Conservation (phyloP, 1,140 invertebrate species). For the Caenorhabditis remanei region DNA sequence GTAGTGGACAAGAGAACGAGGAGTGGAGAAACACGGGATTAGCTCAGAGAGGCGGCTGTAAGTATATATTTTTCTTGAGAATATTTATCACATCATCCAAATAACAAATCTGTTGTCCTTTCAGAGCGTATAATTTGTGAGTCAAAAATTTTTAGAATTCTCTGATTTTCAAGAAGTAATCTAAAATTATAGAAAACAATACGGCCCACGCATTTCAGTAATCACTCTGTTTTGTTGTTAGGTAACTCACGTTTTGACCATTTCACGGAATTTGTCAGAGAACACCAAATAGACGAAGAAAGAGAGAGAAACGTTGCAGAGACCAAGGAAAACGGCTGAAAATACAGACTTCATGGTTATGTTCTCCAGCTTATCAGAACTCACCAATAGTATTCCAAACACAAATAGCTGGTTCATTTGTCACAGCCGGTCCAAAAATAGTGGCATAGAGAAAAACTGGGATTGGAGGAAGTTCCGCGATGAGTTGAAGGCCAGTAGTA, state of each 20-base stretch:
- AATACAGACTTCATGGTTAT: not conserved
- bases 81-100: too few relatives aligned
- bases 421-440: conserved; percentile 66
- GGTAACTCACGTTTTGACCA: conserved; percentile 54
- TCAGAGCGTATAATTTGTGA: too few relatives aligned
- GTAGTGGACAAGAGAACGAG: conserved; percentile 1
- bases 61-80: not conserved
- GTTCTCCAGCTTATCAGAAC: not conserved
- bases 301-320: conserved; percentile 74
- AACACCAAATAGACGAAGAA: conserved; percentile 76
- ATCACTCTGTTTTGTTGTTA: not conserved
- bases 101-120: too few relatives aligned
- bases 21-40: conserved; percentile 1
- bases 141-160: too few relatives aligned
- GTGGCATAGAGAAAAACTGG: conserved; percentile 71
- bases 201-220: not conserved
- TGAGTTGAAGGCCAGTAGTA: conserved; percentile 69
- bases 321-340: conserved; percentile 68
- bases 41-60: conserved; percentile 21
- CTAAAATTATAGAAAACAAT: not conserved
- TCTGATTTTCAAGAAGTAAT: too few relatives aligned
- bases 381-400: conserved; percentile 71
- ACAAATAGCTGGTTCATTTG: conserved; percentile 68
- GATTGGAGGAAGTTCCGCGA: conserved; percentile 71
- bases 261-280: conserved; percentile 70